Evolutionary conservation across 2,113 vertebrate species (phyloP).

Genomic region (Stictonetta naevosa): DNA sequence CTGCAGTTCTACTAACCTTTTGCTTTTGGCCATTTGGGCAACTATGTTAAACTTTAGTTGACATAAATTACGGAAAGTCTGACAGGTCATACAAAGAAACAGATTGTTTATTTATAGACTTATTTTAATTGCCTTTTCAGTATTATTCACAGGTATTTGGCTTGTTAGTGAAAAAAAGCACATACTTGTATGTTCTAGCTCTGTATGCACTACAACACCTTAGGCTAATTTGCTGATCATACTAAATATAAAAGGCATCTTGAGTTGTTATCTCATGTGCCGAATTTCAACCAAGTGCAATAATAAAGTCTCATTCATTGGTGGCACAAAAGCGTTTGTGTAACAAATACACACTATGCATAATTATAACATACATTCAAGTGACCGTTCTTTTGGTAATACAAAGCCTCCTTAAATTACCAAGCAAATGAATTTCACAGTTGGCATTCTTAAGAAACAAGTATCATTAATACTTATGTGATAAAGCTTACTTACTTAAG

Average conservation of each 20-base stretch:
- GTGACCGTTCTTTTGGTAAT: constrained; percentile 36
- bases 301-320: constrained; percentile 40
- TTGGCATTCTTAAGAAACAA: constrained; percentile 37
- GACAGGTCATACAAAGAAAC: not conserved
- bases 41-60: not conserved
- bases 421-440: constrained; percentile 29
- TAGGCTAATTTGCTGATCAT: not conserved
- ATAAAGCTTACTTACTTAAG: not conserved
- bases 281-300: constrained; percentile 34
- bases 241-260: constrained; percentile 9
- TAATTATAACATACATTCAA: constrained; percentile 39
- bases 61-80: not conserved
- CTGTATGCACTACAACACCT: not conserved
- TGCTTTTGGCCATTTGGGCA: not conserved
- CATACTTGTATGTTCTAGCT: not conserved
- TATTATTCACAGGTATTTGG: not conserved
- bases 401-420: constrained; percentile 57
- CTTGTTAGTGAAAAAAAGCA: not conserved
- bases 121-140: not conserved
- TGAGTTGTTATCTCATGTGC: not conserved
- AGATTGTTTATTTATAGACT: not conserved
- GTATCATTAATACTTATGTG: constrained; percentile 1
- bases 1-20: not conserved
- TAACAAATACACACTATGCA: not conserved
- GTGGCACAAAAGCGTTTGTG: constrained; percentile 49